Base-by-base conservation (phyloP, 2,797 vertebrate genomes). In the Periophthalmus magnuspinnatus region DNA sequence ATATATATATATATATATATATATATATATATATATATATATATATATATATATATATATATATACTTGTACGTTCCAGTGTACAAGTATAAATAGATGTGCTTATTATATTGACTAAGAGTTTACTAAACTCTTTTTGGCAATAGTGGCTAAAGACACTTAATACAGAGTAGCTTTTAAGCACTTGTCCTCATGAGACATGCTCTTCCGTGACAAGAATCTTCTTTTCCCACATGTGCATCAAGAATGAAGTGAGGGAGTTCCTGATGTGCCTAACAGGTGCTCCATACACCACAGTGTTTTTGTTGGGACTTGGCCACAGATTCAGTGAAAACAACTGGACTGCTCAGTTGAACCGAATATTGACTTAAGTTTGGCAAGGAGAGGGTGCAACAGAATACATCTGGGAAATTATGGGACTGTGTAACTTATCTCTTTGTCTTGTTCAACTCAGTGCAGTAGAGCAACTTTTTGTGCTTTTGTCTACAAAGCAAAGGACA, bases 191-290 rank as follows among this genome's bases (percentile, higher is more conserved):
- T 65, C 28, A 32, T 24, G 67, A 80, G 65, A 71, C 55, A 64
- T 9, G n/a, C 6, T 0, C 21, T 48, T 60, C 61, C n/a, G n/a
- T 71, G 79, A 81, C 85, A 84, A 74, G 55, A 74, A 60, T 73
- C 74, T 48, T 50, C 71, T 67, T 81, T 86, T 81, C 83, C 84
- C 81, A 81, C 69, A 75, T 62, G 73, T 71, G 73, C 70, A 75
- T 72, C 48, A 59, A 82, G 69, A 78, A 76, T 76, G 57, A 69
- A 67, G 65, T 14, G 38, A 74, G 76, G 69, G 7, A 67, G 69
- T 79, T 79, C 59, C 68, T 87, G 84, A 90, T 90, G 86, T 45
- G 83, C 58, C 83, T 78, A 90, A 86, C 89, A 90, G 89, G 84
- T 88, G 86, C 72, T 65, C 45, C 60, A 34, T 32, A 67, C 72